These are phyloP conservation scores for Prorops nasuta DNA, from an alignment of 1,140 invertebrate genomes.

Conservation along the genomic window DNA sequence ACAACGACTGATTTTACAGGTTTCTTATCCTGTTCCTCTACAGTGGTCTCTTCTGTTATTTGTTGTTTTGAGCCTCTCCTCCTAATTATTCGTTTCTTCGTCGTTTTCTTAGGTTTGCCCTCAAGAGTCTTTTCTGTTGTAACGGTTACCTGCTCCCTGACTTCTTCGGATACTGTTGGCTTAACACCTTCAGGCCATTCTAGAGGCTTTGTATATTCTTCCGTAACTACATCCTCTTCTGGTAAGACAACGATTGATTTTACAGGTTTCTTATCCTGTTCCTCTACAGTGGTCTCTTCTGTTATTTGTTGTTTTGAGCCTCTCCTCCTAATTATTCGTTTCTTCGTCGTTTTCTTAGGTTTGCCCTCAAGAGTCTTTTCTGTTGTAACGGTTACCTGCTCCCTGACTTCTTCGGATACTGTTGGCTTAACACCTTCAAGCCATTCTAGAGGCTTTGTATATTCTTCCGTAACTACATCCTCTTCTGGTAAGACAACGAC, in stretches of 20 bases:
- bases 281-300: slow-evolving; percentile 38
- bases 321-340: slow-evolving; percentile 37
- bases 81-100: slow-evolving; percentile 40
- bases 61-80: slow-evolving; percentile 30
- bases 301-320: slow-evolving; percentile 41
- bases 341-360: slow-evolving; percentile 30
- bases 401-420: too few relatives aligned
- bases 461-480: too few relatives aligned
- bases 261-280: too few relatives aligned
- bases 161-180: slow-evolving; percentile 10
- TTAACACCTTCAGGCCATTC: background rate
- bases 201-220: background rate
- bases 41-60: slow-evolving; percentile 40
- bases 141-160: slow-evolving; percentile 7
- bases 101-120: slow-evolving; percentile 14
- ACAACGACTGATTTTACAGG: slow-evolving; percentile 29
- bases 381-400: slow-evolving; percentile 18
- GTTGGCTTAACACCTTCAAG: too few relatives aligned
- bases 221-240: slow-evolving; percentile 6
- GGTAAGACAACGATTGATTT: too few relatives aligned
- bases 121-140: slow-evolving; percentile 26
- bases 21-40: slow-evolving; percentile 41
- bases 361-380: slow-evolving; percentile 34
- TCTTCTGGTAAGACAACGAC: too few relatives aligned
- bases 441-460: too few relatives aligned